Evolutionary conservation across 2,888 invertebrate genomes (phyloP).

Genomic region (Cistogaster globosa): DNA sequence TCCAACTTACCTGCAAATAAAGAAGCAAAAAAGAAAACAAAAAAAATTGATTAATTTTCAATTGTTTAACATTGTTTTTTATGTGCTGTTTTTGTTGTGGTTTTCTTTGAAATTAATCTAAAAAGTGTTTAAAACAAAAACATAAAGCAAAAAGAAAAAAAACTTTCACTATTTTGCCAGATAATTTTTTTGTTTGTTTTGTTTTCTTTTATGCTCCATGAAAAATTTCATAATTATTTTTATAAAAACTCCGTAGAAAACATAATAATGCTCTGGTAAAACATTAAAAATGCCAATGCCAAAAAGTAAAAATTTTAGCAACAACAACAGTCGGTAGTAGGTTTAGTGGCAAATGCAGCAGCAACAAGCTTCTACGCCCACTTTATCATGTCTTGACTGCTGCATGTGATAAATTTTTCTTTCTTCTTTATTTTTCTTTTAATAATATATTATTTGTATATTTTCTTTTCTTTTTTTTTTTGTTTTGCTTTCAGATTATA

Average conservation of each 20-base stretch:
- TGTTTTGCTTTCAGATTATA: slow-evolving; percentile 1
- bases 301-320: slow-evolving; percentile 1
- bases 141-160: slow-evolving; percentile 11
- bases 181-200: slow-evolving; percentile 54
- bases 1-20: slow-evolving; percentile 67
- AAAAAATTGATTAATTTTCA: slow-evolving; percentile 74
- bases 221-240: slow-evolving; percentile 67
- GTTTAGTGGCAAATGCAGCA: slow-evolving; percentile 27
- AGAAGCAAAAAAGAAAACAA: slow-evolving; percentile 24
- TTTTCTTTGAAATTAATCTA: slow-evolving; percentile 36
- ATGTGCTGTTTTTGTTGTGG: neutral
- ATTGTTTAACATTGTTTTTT: slow-evolving; percentile 52
- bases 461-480: slow-evolving; percentile 8
- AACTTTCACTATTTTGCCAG: slow-evolving; percentile 68
- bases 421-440: slow-evolving; percentile 24
- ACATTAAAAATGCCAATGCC: neutral
- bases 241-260: slow-evolving; percentile 39
- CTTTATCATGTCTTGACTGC: slow-evolving; percentile 56
- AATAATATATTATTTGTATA: slow-evolving; percentile 57
- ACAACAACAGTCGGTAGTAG: neutral
- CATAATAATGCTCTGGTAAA: slow-evolving; percentile 43
- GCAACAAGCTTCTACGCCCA: slow-evolving; percentile 42
- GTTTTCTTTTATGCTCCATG: slow-evolving; percentile 48
- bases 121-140: neutral
- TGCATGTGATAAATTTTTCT: slow-evolving; percentile 49